Conservation (phyloP, 2,888 invertebrate species). For the Stenchaetothrips biformis region DNA sequence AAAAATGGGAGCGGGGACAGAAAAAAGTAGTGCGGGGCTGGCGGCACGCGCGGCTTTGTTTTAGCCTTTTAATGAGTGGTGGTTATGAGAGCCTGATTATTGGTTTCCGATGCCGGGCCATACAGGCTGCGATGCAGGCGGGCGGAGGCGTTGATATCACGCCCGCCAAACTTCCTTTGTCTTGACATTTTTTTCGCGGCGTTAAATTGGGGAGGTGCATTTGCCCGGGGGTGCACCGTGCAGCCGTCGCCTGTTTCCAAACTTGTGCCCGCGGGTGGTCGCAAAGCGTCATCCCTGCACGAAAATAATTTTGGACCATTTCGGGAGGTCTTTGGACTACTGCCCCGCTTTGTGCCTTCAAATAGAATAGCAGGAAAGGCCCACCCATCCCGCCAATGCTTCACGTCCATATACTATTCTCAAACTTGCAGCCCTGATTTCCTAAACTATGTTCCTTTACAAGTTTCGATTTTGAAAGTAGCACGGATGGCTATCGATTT, state of each 20-base stretch:
- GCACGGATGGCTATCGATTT: no score
- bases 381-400: no score
- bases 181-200: not conserved
- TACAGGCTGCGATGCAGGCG: not conserved
- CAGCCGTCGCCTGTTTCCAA: not conserved
- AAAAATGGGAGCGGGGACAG: not conserved
- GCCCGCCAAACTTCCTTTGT: not conserved
- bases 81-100: conserved; percentile 21
- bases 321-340: no score
- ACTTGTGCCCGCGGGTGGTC: no score
- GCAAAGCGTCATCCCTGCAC: no score
- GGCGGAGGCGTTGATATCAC: not conserved
- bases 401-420: not conserved
- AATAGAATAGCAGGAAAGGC: no score
- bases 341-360: no score
- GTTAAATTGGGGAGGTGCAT: not conserved
- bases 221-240: not conserved
- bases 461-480: not conserved
- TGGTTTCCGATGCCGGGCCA: not conserved
- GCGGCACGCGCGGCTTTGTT: not conserved
- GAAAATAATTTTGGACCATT: no score
- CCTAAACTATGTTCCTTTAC: not conserved
- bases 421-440: not conserved
- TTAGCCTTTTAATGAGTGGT: conserved; percentile 21
- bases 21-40: not conserved